Base-by-base conservation (phyloP, 2,888 invertebrate species). In the Diadromus collaris region DNA sequence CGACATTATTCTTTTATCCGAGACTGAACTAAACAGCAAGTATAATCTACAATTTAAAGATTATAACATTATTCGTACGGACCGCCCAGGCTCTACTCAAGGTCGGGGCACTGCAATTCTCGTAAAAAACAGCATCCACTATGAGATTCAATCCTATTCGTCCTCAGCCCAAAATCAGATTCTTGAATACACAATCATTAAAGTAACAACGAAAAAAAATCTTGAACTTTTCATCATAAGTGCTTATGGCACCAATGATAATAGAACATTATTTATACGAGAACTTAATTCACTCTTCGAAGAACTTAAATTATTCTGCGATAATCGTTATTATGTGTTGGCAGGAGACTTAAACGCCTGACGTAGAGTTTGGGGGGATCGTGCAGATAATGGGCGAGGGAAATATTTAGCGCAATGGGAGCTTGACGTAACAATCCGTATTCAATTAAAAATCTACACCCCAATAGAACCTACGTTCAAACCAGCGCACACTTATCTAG, bases 151-250 rank as follows among this genome's bases (percentile, higher is more conserved):
- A 9, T 19, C 32, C 6, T 41, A 67, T 16, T 67, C 74, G 9
- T 27, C 51, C 6, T 74, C 74, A 13, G 3, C 6, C 4, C n/a
- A 44, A 9, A 74, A 74, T n/a, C 24, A 56, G 10, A 74, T 67
- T 2, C 13, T 67, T 21, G 74, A 74, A 58, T 67, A 44, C 13
- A 58, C 74, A 24, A 67, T 74, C 2, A 74, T 74, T 24, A 74
- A 74, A 67, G 38, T 74, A 10, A 38, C 27, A n/a, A 44, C 38
- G 4, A 41, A 19, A 1, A 56, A 41, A n/a, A 38, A 24, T 3
- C 67, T 46, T 6, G 51, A 38, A 27, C 7, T 74, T 38, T 67
- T 16, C 6, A n/a, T 54, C 9, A 54, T 74, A 0, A 56, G 65
- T 27, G 41, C 58, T 1, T 74, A 74, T 24, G 74, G 67, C 41